Base-by-base conservation (phyloP, 1,140 invertebrate genomes). In the Latrodectus geometricus region DNA sequence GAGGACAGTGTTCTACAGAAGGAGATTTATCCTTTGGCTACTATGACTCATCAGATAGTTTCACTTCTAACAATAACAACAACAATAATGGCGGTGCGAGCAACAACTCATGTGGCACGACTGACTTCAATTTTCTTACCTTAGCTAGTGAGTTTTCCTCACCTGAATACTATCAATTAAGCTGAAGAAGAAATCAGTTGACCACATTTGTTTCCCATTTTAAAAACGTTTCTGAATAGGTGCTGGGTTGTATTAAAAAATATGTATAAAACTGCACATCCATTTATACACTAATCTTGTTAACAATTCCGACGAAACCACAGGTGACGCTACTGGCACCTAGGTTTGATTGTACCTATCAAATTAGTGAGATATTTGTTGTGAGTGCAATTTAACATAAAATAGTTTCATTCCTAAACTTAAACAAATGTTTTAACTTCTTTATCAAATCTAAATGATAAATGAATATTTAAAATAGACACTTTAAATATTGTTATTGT, bases 101-200 rank as follows among this genome's bases (percentile, higher is more conserved):
- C 49, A 84, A 79, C 75, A 88, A 88, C 52, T 65, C 70, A 9
- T 81, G 87, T 81, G 87, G 87, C n/a, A 86, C 87, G 23, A 86
- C 79, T 66, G 82, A 88, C 77, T 88, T 88, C 77, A 88, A 88
- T 61, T 88, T 88, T 73, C 82, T 88, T 52, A 88, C 74, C 12
- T 61, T 88, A 75, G 83, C 82, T 83, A 86, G 75, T 74, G 87
- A 88, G 56, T 88, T 83, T 78, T 86, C 83, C 3, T 73, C 87
- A 50, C 83, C 83, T 9, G 87, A 88, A 68, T 88, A 88, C 66
- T 88, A 88, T 54, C 87, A 88, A 77, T 66, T 88, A 81, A 88
- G 82, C 77, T 88, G 83, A 88, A 61, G 54, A 61, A 61, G 17
- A 61, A 61, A 61, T 14, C 17, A 35, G 35, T 35, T 35, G 35